phyloP scores from a whole-genome alignment of 92 coral and sea anemone genomes.

The Galaxea fascicularis region DNA sequence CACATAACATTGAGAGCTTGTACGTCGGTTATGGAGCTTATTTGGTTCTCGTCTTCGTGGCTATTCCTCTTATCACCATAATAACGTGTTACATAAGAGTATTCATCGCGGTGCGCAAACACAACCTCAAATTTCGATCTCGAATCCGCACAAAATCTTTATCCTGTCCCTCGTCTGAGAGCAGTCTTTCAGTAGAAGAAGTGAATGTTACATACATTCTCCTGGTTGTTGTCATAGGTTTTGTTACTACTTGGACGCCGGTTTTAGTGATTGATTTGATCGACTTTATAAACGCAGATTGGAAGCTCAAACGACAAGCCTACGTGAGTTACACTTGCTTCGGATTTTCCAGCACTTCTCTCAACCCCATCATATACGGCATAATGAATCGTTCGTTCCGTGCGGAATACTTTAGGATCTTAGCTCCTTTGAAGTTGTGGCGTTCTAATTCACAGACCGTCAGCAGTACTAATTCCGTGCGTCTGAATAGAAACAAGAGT shows the following conservation, averaged over 20 bases:
- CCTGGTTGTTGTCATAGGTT: constrained; percentile 71
- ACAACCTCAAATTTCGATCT: constrained; percentile 56
- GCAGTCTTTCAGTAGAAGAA: constrained; percentile 65
- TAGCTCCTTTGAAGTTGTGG: constrained; percentile 39
- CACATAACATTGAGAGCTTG: constrained; percentile 71
- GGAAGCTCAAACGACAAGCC: constrained; percentile 72
- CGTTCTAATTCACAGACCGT: neutral
- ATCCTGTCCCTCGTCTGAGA: neutral
- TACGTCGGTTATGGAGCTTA: constrained; percentile 77
- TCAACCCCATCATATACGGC: constrained; percentile 77
- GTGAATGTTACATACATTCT: constrained; percentile 70
- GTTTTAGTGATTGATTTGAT: constrained; percentile 72
- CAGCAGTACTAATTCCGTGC: neutral
- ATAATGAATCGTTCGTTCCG: constrained; percentile 78
- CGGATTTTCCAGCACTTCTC: constrained; percentile 78
- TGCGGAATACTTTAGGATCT: constrained; percentile 60
- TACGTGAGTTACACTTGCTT: constrained; percentile 76
- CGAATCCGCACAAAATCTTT: neutral
- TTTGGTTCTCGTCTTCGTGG: constrained; percentile 70
- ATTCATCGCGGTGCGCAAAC: constrained; percentile 71
- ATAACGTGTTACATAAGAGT: constrained; percentile 69
- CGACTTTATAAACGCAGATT: constrained; percentile 75
- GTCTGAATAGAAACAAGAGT: neutral
- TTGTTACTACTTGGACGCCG: constrained; percentile 76
- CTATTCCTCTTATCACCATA: constrained; percentile 67